A percentile compares a stretch with the other conserved stretches of the same genome.
Conservation (phyloP, 2,888 invertebrate genomes). For the Syritta pipiens region DNA sequence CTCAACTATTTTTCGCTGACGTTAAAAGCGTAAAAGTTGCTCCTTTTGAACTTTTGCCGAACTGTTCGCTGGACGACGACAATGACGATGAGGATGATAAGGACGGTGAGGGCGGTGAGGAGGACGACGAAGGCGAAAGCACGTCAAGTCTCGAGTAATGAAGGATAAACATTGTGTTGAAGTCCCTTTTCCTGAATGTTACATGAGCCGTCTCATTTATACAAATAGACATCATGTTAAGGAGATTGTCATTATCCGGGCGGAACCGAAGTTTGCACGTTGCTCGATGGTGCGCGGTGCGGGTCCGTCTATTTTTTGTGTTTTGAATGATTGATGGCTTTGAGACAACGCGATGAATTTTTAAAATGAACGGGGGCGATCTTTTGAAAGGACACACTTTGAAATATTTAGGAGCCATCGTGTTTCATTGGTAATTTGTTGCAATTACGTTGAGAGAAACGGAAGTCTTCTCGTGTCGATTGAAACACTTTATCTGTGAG, state of each 20-base stretch:
- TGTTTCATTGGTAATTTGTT: slow-evolving; percentile 21
- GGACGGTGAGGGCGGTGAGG: no score
- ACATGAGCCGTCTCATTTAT: slow-evolving; percentile 54
- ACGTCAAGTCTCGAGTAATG: slow-evolving; percentile 13
- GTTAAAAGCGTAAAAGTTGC: slow-evolving; percentile 34
- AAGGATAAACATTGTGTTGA: slow-evolving; percentile 33
- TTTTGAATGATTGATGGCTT: slow-evolving; percentile 59
- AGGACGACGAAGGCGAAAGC: no score
- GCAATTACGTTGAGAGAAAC: slow-evolving; percentile 14
- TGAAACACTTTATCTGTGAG: background rate
- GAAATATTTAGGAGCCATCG: slow-evolving; percentile 10
- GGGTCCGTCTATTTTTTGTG: slow-evolving; percentile 8
- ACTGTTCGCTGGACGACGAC: no score
- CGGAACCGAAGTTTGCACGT: slow-evolving; percentile 37
- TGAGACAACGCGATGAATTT: slow-evolving; percentile 57
- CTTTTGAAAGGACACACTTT: slow-evolving; percentile 3
- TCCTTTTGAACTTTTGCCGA: no score
- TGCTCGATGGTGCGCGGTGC: background rate
- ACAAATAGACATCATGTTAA: slow-evolving; percentile 60
- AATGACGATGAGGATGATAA: no score
- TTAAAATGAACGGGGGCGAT: slow-evolving; percentile 27
- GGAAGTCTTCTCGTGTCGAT: background rate
- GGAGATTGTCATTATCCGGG: slow-evolving; percentile 59
- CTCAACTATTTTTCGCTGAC: slow-evolving; percentile 29
- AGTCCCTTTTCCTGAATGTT: slow-evolving; percentile 52